Base-by-base conservation (phyloP, 2,797 vertebrate species). In the Gorsachius magnificus region DNA sequence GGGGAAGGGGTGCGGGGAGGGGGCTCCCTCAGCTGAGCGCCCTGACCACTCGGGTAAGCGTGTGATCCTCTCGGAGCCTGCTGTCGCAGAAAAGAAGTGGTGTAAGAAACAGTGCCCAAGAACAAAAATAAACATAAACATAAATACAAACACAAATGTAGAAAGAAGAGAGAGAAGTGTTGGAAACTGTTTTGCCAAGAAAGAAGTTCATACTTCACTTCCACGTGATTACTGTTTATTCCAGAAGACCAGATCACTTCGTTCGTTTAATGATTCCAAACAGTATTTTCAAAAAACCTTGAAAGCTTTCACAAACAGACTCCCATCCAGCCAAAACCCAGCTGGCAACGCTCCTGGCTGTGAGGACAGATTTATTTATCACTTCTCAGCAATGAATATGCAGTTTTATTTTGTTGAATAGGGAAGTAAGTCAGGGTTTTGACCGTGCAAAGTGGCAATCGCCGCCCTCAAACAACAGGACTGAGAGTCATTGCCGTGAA, bases 321-420 rank as follows among this genome's bases (percentile, higher is more conserved):
- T 94, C 75, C 77, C 54, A 87, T 75, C 74, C 90, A 95, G 77
- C 95, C 96, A 94, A 53, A 50, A 77, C 86, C 74, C 64, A 74
- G 26, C 93, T 97, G 96, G 92, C 93, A 94, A 92, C 90, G 86
- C 89, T 95, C 90, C 89, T 93, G 54, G 19, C 69, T 53, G 45
- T 45, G 31, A 90, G 87, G 75, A 97, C 50, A 80, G 91, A 95
- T 91, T 93, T 95, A 90, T 96, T 91, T 95, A 92, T 89, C 74
- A 56, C 56, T 88, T 74, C 70, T 84, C 83, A 96, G 76, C 61
- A 87, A 61, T 72, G 81, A 97, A 57, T 77, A 83, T 85, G 72
- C 7, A 6, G 58, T 71, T 79, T 85, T 83, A 70, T 84, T 87
- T 76, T 77, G 65, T 71, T 95, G 54, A 61, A 94, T 95, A 92